Evolutionary conservation across 2,113 vertebrate species (phyloP).

Genomic region (Osmerus eperlanus): DNA sequence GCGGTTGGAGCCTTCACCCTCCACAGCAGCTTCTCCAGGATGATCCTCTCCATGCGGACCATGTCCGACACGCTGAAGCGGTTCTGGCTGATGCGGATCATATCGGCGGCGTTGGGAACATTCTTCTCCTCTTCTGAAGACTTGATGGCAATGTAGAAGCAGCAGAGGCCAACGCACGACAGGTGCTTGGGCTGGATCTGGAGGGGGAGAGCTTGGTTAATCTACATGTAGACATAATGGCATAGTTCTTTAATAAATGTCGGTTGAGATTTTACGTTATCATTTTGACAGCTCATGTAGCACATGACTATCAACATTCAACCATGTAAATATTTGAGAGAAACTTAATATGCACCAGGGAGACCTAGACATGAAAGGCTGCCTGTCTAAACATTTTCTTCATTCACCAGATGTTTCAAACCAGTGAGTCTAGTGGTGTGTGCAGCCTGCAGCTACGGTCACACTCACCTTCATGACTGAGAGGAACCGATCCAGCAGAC

Average conservation of each 20-base stretch:
- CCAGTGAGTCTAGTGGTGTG: no score
- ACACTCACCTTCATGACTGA: slow-evolving; percentile 89
- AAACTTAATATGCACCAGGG: no score
- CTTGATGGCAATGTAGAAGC: slow-evolving; percentile 93
- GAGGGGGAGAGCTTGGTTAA: neutral
- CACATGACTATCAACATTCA: no score
- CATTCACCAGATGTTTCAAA: no score
- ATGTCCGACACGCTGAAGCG: slow-evolving; percentile 92
- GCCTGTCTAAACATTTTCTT: no score
- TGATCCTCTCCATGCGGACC: slow-evolving; percentile 98
- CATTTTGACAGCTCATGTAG: no score
- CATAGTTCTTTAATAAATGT: no score
- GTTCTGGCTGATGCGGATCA: slow-evolving; percentile 94
- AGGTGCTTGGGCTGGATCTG: slow-evolving; percentile 96
- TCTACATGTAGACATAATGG: no score
- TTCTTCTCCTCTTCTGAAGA: slow-evolving; percentile 87
- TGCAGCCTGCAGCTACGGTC: neutral
- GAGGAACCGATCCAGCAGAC: slow-evolving; percentile 88
- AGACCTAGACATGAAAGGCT: no score
- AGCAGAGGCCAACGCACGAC: slow-evolving; percentile 91
- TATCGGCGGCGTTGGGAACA: slow-evolving; percentile 84
- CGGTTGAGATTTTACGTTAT: no score
- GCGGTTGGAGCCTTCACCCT: slow-evolving; percentile 89
- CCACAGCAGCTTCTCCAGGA: slow-evolving; percentile 90
- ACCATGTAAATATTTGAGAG: no score